These are phyloP conservation scores for Dryadula phaetusa DNA, from an alignment of 2,888 invertebrate species.

Conservation along the genomic window DNA sequence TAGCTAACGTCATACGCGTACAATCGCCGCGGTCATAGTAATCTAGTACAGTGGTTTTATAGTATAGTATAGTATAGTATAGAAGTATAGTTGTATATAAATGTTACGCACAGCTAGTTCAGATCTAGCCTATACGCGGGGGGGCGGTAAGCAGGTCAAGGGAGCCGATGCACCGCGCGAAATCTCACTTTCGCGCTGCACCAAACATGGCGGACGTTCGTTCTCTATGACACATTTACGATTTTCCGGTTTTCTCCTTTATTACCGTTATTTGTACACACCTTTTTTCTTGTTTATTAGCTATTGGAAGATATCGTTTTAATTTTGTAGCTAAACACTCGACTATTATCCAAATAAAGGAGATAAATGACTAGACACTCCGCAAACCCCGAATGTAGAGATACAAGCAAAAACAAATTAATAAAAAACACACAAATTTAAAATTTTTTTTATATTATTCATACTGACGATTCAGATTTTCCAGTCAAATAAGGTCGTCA, in stretches of 20 bases:
- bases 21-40: not conserved
- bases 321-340: too few species aligned
- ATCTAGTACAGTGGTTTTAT: constrained; percentile 8
- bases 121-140: constrained; percentile 58
- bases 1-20: not conserved
- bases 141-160: constrained; percentile 76
- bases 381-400: not conserved
- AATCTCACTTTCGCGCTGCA: constrained; percentile 84
- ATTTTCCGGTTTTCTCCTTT: constrained; percentile 51
- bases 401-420: not conserved
- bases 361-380: not conserved
- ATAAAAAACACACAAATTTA: not conserved
- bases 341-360: too few species aligned
- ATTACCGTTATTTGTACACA: constrained; percentile 16
- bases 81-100: constrained; percentile 30
- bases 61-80: constrained; percentile 37
- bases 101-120: constrained; percentile 47
- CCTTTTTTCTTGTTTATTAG: constrained; percentile 2
- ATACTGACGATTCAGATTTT: constrained; percentile 1
- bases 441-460: not conserved
- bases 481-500: constrained; percentile 46
- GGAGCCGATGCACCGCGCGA: constrained; percentile 82
- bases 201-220: constrained; percentile 74
- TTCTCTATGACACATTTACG: constrained; percentile 68
- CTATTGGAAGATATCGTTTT: not conserved